Conservation (phyloP, 2,797 vertebrate species). For the Periophthalmus magnuspinnatus region DNA sequence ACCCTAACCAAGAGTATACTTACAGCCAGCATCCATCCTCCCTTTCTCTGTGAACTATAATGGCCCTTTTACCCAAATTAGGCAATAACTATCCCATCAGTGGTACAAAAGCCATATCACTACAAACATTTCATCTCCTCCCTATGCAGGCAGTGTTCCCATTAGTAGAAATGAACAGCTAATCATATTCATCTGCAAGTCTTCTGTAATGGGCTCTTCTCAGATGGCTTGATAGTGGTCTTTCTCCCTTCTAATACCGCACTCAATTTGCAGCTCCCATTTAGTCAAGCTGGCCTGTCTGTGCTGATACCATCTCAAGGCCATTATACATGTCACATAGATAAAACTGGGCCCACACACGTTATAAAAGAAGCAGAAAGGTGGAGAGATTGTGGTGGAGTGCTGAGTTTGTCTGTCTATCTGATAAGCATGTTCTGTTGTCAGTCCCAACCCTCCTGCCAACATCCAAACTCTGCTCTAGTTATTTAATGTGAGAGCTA, state of each 20-base stretch:
- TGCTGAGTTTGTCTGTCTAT: slow-evolving; percentile 15
- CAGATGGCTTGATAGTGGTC: slow-evolving; percentile 60
- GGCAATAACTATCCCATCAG: slow-evolving; percentile 69
- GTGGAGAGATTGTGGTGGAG: slow-evolving; percentile 22
- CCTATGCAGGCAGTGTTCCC: slow-evolving; percentile 62
- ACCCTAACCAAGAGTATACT: slow-evolving; percentile 50
- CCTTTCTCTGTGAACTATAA: slow-evolving; percentile 56
- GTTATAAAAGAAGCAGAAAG: slow-evolving; percentile 42
- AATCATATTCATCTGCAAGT: slow-evolving; percentile 75
- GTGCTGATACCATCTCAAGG: slow-evolving; percentile 67
- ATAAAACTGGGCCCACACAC: slow-evolving; percentile 43
- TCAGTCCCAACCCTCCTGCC: slow-evolving; percentile 29
- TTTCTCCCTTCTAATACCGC: slow-evolving; percentile 58
- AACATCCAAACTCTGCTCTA: slow-evolving; percentile 23
- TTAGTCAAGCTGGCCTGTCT: slow-evolving; percentile 67
- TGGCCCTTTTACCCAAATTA: slow-evolving; percentile 70
- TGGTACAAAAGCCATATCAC: slow-evolving; percentile 57
- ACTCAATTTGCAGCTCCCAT: slow-evolving; percentile 70
- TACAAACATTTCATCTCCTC: slow-evolving; percentile 63
- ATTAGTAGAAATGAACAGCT: slow-evolving; percentile 71
- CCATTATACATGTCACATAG: slow-evolving; percentile 53
- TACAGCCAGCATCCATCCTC: slow-evolving; percentile 58
- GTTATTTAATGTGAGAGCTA: slow-evolving; percentile 18
- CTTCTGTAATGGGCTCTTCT: slow-evolving; percentile 70
- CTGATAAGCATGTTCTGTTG: slow-evolving; percentile 42